Base-by-base conservation (phyloP, 2,888 invertebrate genomes). In the Standfussiana lucernea region DNA sequence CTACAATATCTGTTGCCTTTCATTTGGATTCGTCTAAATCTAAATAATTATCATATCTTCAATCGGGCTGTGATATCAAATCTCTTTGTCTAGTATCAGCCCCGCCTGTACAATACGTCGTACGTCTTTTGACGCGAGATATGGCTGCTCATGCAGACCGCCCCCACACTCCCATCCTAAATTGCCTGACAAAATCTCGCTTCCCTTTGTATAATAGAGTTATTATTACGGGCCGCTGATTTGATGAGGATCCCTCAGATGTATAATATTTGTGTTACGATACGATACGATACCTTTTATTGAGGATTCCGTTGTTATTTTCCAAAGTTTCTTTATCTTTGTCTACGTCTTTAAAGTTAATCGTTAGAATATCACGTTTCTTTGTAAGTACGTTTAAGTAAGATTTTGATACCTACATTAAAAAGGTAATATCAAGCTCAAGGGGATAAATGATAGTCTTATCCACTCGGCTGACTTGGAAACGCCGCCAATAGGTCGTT, bases 221-320 rank as follows among this genome's bases (percentile, higher is more conserved):
- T 95, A 93, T 95, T 96, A 95, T 94, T 94, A 92, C 93, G 94
- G 94, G 89, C 91, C 93, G 92, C 91, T 94, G 94, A 93, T 94
- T 95, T 94, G 91, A 94, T 93, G 92, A 93, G 92, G 91, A 92
- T 91, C 86, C 87, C 85, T 85, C 82, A 78, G 75, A 84, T 77
- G 74, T 86, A 82, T 86, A 83, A 83, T 79, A 80, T 89, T 85
- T 82, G 81, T 84, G 69, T 80, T 82, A 76, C 69, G 76, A 67
- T 32, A 76, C 69, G 76, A 67, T 32, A 37, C 45, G n/a, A 80
- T 73, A 72, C 67, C 75, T 80, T 81, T 40, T 73, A 21, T 47
- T 35, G 24, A 42, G 5, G n/a, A 67, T 53, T 32, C 1, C 40
- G 15, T 35, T 45, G 10, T 21, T 0, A 42, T 62, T 53, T 61